A percentile compares a stretch with the other conserved stretches of the same genome.
These are phyloP conservation scores for Calyptomena viridis DNA, from an alignment of 2,113 vertebrate species.

Conservation along the genomic window DNA sequence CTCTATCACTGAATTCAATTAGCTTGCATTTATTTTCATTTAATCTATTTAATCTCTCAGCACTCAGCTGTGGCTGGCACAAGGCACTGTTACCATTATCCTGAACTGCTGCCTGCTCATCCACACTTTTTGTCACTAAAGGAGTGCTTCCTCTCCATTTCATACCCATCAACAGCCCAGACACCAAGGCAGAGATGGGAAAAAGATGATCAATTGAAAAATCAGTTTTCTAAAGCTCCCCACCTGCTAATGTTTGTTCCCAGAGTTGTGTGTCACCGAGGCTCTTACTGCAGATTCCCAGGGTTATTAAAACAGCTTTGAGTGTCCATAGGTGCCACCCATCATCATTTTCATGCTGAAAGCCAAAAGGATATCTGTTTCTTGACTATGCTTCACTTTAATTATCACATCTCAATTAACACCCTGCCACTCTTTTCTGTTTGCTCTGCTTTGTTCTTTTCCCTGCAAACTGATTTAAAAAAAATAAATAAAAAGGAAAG, in stretches of 20 bases:
- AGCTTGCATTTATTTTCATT: constrained; percentile 4
- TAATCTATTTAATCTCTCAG: constrained; percentile 1
- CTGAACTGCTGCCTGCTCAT: accelerated
- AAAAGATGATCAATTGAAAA: neutral
- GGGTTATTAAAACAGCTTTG: neutral
- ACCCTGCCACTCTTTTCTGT: constrained; percentile 11
- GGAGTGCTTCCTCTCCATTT: neutral
- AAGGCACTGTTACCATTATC: neutral
- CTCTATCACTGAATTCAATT: constrained; percentile 18
- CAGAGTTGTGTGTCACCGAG: neutral
- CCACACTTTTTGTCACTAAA: neutral
- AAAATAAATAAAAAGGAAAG: too few relatives aligned
- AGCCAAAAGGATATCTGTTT: neutral
- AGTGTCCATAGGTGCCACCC: neutral
- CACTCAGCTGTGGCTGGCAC: neutral
- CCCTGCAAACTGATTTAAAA: neutral
- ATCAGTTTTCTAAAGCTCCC: neutral
- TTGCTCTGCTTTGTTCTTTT: constrained; percentile 1
- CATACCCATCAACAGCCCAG: neutral
- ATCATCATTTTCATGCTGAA: neutral
- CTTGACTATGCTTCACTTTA: neutral
- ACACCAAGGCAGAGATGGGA: neutral
- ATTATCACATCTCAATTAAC: constrained; percentile 43
- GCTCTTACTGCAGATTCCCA: neutral
- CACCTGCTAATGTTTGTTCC: neutral